A percentile compares a stretch with the other conserved stretches of the same genome.
These are phyloP conservation scores for Hofmannophila pseudospretella DNA, from an alignment of 2,888 invertebrate genomes.

Conservation along the genomic window DNA sequence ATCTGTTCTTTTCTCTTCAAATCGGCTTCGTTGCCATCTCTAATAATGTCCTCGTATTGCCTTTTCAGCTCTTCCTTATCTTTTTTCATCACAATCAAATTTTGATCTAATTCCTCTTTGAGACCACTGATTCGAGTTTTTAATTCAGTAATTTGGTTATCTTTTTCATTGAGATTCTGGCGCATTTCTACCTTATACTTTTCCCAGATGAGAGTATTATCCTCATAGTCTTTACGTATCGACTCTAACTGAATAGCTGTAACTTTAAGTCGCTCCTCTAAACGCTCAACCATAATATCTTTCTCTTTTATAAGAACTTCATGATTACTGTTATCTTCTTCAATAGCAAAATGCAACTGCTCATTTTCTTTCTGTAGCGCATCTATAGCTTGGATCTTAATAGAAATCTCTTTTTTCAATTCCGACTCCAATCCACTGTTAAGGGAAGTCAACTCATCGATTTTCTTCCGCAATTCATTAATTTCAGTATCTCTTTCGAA, in stretches of 20 bases:
- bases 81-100: constrained; percentile 15
- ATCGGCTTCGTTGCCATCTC: constrained; percentile 2
- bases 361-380: constrained; percentile 39
- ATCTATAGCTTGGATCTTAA: constrained; percentile 26
- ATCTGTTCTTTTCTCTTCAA: constrained; percentile 3
- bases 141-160: constrained; percentile 9
- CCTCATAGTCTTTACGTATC: constrained; percentile 31
- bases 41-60: constrained; percentile 1
- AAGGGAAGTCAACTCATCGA: constrained; percentile 22
- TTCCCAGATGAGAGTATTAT: constrained; percentile 30
- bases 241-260: constrained; percentile 25
- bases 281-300: constrained; percentile 32
- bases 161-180: constrained; percentile 26
- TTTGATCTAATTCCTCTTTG: constrained; percentile 12
- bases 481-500: constrained; percentile 5
- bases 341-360: constrained; percentile 36
- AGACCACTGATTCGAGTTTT: not conserved
- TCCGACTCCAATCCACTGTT: constrained; percentile 28
- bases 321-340: constrained; percentile 40
- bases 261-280: constrained; percentile 33
- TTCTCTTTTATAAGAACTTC: constrained; percentile 41
- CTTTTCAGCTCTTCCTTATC: constrained; percentile 14
- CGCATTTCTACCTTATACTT: constrained; percentile 29
- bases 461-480: constrained; percentile 20
- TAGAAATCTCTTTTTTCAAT: constrained; percentile 27